Evolutionary conservation across 2,888 invertebrate genomes (phyloP).

Genomic region (Temnothorax unifasciatus): DNA sequence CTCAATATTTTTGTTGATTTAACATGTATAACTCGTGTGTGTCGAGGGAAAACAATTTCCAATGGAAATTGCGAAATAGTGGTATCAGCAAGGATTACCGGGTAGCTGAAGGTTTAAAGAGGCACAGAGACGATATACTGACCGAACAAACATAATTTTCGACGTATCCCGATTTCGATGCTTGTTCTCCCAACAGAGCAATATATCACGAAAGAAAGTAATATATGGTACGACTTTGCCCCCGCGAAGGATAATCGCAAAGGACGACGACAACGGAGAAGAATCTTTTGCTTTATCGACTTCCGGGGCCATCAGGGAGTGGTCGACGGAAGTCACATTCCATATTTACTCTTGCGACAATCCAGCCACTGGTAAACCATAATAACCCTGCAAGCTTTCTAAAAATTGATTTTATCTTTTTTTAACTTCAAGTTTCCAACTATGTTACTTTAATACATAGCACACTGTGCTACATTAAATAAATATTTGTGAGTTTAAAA

Average conservation of each 20-base stretch:
- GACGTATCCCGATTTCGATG: constrained; percentile 62
- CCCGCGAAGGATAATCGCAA: constrained; percentile 55
- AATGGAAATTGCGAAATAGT: constrained; percentile 29
- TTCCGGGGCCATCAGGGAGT: constrained; percentile 21
- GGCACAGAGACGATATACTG: constrained; percentile 41
- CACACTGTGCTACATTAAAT: not conserved
- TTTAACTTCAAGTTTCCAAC: not conserved
- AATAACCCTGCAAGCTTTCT: not conserved
- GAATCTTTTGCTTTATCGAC: constrained; percentile 52
- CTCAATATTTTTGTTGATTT: constrained; percentile 17
- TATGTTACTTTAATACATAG: not conserved
- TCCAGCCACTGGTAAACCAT: constrained; percentile 4
- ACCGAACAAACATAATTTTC: constrained; percentile 64
- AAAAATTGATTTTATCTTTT: not conserved
- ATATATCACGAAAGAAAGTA: constrained; percentile 64
- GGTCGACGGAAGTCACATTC: constrained; percentile 42
- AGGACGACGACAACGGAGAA: constrained; percentile 36
- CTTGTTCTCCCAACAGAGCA: constrained; percentile 61
- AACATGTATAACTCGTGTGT: constrained; percentile 10
- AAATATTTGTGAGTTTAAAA: not conserved
- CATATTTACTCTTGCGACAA: constrained; percentile 27
- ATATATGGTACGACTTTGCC: constrained; percentile 48
- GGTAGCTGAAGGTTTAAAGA: constrained; percentile 41
- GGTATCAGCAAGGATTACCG: constrained; percentile 35
- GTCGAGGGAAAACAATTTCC: constrained; percentile 17